Conservation (phyloP, 1,140 invertebrate species). For the Penaeus indicus region DNA sequence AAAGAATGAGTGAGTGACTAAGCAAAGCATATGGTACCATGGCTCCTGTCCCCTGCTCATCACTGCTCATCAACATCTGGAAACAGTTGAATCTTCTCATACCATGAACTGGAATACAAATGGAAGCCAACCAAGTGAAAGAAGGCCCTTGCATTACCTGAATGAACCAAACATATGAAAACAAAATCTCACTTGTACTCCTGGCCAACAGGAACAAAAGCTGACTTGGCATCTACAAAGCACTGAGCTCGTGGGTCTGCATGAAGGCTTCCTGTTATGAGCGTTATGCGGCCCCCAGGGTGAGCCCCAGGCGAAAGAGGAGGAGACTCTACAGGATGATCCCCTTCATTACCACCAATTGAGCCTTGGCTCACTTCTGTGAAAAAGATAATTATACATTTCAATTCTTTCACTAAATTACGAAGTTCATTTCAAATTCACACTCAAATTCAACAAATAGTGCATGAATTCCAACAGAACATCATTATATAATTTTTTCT, state of each 20-base stretch:
- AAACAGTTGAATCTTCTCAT: no score
- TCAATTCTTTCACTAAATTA: no score
- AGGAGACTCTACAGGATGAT: slow-evolving; percentile 70
- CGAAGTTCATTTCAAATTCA: no score
- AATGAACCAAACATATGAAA: neutral
- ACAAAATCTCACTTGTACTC: slow-evolving; percentile 38
- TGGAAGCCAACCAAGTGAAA: no score
- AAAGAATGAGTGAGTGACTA: no score
- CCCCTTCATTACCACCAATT: slow-evolving; percentile 77
- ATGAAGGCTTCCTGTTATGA: slow-evolving; percentile 69
- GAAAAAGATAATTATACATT: slow-evolving; percentile 40
- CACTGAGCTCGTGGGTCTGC: slow-evolving; percentile 18
- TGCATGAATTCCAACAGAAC: no score
- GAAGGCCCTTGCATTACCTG: neutral
- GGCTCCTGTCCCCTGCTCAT: no score
- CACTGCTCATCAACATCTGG: no score
- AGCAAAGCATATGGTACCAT: no score
- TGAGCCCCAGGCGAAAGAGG: slow-evolving; percentile 72
- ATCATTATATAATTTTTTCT: no score
- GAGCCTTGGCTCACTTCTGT: slow-evolving; percentile 83
- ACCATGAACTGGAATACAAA: no score
- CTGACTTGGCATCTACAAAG: slow-evolving; percentile 31
- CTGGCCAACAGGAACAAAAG: slow-evolving; percentile 43
- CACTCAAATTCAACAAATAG: no score
- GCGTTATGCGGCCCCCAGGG: slow-evolving; percentile 68